Conservation (phyloP, 2,797 vertebrate species). For the Enteromius paludinosus region DNA sequence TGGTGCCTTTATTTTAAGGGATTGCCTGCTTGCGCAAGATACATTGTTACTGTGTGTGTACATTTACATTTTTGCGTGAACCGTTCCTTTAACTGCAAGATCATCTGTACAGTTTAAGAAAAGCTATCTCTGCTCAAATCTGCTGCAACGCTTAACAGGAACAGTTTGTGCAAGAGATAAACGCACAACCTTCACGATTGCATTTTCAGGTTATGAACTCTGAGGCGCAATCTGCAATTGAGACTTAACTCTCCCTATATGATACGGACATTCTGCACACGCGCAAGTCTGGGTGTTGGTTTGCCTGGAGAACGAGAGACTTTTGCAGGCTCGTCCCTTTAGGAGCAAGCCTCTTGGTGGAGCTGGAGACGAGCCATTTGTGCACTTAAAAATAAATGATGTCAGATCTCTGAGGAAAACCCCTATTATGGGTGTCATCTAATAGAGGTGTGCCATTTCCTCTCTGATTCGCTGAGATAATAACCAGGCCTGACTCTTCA, state of each 20-base stretch:
- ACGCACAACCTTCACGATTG: not conserved
- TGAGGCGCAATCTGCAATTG: not conserved
- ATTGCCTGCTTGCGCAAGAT: not conserved
- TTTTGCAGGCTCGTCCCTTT: not conserved
- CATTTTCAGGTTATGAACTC: not conserved
- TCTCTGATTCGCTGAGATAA: not conserved
- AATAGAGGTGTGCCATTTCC: constrained; percentile 39
- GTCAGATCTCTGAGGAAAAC: constrained; percentile 38
- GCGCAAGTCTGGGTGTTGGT: not conserved
- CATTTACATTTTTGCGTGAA: not conserved
- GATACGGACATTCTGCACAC: not conserved
- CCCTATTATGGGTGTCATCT: constrained; percentile 31
- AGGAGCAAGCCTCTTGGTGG: constrained; percentile 21
- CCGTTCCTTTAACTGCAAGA: not conserved
- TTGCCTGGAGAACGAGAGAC: constrained; percentile 24
- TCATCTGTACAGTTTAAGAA: not conserved
- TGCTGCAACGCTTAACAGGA: not conserved
- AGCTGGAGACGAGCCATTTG: constrained; percentile 37
- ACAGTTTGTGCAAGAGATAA: constrained; percentile 23
- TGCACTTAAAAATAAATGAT: constrained; percentile 43
- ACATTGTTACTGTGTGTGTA: not conserved
- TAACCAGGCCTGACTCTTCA: constrained; percentile 27
- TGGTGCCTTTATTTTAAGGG: not conserved
- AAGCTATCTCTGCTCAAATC: not conserved
- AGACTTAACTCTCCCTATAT: constrained; percentile 9